Base-by-base conservation (phyloP, 1,140 invertebrate species). In the Tribolium madens region DNA sequence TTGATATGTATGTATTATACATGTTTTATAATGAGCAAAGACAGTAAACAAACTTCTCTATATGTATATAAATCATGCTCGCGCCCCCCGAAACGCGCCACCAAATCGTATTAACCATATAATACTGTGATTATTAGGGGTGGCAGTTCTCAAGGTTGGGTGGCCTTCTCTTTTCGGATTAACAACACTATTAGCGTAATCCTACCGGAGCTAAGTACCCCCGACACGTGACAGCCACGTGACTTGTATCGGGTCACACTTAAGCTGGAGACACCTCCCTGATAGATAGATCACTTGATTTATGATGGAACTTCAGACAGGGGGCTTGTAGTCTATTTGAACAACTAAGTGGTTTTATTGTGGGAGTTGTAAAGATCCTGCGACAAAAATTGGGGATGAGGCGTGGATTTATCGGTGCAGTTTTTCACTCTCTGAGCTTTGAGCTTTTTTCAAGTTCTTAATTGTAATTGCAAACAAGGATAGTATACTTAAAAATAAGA, bases 181-280 rank as follows among this genome's bases (percentile, higher is more conserved):
- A 72, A 72, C 70, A 72, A 72, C 70, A 72, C 70, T 72, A 72
- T 72, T 72, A 72, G 70, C 70, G 46, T 72, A 72, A 72, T 72
- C 70, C 70, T 72, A 52, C 46, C 50, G 70, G 50, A 33, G 70
- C 70, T 50, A 72, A 33, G 50, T 50, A 47, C 46, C 36, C 42
- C 47, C 6, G 46, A 13, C 70, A 72, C 70, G 70, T 72, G 70
- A 26, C 70, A 2, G 70, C 17, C 70, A 72, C 70, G 70, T 72
- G 70, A 14, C 46, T 33, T 52, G 50, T 48, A 72, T 72, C 46
- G 46, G 70, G 70, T 72, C 46, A 31, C 70, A 26, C 70, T 71
- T 72, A 72, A 72, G 70, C 70, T 52, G 10, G 46, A 12, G 70
- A 72, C 68, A 71, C 68, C 46, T 21, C 70, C 12, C 50, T 72